These are phyloP conservation scores for Eulimnadia texana DNA, from an alignment of 1,140 invertebrate genomes.

Conservation along the genomic window DNA sequence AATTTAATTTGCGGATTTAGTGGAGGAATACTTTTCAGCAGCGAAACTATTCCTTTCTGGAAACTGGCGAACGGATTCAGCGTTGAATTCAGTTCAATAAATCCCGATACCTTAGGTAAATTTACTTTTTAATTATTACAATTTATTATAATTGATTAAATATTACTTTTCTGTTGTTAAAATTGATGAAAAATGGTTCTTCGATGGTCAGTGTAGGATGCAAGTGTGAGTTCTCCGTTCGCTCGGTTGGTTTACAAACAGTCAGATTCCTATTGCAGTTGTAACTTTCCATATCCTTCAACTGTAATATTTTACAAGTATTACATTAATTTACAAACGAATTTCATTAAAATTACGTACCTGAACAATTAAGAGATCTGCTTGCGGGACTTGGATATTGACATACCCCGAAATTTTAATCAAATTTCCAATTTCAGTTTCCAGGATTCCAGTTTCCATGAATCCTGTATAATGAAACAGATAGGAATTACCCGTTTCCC, in stretches of 20 bases:
- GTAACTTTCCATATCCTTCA: neutral
- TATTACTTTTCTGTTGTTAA: neutral
- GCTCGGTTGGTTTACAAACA: neutral
- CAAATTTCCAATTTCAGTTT: neutral
- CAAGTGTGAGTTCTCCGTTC: neutral
- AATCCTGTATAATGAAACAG: neutral
- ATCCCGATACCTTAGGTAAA: neutral
- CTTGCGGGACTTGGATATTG: neutral
- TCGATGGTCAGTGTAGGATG: neutral
- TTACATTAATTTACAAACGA: too few relatives aligned
- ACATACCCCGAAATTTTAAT: neutral
- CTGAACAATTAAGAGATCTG: neutral
- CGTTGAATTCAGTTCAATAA: neutral
- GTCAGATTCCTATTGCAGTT: neutral
- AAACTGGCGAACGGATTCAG: neutral
- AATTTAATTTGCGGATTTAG: neutral
- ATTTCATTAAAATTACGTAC: too few relatives aligned
- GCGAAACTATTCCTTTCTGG: neutral
- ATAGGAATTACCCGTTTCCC: neutral
- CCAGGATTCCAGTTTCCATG: neutral
- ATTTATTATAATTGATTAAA: too few relatives aligned
- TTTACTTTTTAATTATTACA: too few relatives aligned
- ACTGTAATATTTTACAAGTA: too few relatives aligned
- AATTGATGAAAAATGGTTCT: neutral
- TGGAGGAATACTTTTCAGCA: neutral